phyloP scores from a whole-genome alignment of 2,888 invertebrate species.

The Anorthoa munda region DNA sequence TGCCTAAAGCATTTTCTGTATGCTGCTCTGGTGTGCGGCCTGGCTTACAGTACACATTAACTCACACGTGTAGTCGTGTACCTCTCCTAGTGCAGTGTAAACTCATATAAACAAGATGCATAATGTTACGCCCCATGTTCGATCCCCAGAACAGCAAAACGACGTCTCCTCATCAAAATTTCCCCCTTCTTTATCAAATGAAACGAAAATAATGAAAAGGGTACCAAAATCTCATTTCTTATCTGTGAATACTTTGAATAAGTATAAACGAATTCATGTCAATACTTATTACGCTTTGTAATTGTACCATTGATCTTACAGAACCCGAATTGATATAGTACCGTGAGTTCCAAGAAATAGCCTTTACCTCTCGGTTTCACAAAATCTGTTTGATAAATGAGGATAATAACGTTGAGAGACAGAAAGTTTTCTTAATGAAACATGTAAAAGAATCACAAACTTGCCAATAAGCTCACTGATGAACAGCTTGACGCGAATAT shows the following conservation, averaged over 20 bases:
- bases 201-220: conserved; percentile 25
- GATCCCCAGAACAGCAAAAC: conserved; percentile 14
- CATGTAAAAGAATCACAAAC: conserved; percentile 17
- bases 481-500: conserved; percentile 1
- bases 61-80: conserved; percentile 60
- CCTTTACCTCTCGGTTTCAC: conserved; percentile 8
- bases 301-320: conserved; percentile 18
- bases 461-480: neutral
- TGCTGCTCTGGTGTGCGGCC: too few relatives aligned
- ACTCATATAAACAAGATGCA: conserved; percentile 50
- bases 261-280: conserved; percentile 18
- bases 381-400: conserved; percentile 43
- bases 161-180: neutral
- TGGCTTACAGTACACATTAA: conserved; percentile 41
- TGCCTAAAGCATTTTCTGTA: too few relatives aligned
- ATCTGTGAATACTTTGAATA: conserved; percentile 11
- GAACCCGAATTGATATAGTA: conserved; percentile 14
- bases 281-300: conserved; percentile 12
- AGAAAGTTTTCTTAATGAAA: conserved; percentile 12
- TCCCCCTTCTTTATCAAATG: conserved; percentile 11
- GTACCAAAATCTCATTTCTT: conserved; percentile 1
- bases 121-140: conserved; percentile 39
- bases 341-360: conserved; percentile 14
- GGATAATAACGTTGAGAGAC: conserved; percentile 4
- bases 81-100: conserved; percentile 41